Conservation (phyloP, 2,113 vertebrate species). For the Marmota monax region DNA sequence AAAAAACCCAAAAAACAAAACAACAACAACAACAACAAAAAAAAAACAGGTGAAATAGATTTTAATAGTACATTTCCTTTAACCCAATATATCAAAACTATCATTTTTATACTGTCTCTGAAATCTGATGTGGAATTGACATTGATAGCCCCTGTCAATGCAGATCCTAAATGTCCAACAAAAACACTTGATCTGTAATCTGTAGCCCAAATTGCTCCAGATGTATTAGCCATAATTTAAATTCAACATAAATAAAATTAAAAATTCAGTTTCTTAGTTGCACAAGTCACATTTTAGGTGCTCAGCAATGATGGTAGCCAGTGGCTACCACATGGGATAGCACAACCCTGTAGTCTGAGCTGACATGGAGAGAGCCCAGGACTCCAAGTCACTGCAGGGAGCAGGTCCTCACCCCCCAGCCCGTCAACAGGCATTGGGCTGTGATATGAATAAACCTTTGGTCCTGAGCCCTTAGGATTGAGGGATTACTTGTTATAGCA, state of each 20-base stretch:
- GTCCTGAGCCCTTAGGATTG: not conserved
- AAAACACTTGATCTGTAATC: slow-evolving; percentile 27
- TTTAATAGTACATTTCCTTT: slow-evolving; percentile 13
- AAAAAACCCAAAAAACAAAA: not conserved
- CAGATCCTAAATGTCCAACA: not conserved
- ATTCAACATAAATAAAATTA: not conserved
- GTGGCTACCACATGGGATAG: no score
- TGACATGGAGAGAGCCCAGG: not conserved
- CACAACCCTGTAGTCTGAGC: not conserved
- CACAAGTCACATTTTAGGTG: not conserved
- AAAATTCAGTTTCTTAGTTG: not conserved
- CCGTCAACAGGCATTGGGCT: not conserved
- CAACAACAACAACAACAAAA: no score
- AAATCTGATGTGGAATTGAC: not conserved
- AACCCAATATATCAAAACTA: slow-evolving; percentile 1
- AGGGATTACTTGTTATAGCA: not conserved
- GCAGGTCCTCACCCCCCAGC: not conserved
- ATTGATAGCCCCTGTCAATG: not conserved
- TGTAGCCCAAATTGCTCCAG: not conserved
- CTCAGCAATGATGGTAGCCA: not conserved
- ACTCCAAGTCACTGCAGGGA: not conserved
- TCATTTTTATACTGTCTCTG: no score
- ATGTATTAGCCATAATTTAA: not conserved
- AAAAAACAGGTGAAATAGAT: no score
- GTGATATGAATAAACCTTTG: not conserved